Evolutionary conservation across 2,113 vertebrate species (phyloP), one percentile per base, ranked within the genome.

Genomic region (Salminus brasiliensis): DNA sequence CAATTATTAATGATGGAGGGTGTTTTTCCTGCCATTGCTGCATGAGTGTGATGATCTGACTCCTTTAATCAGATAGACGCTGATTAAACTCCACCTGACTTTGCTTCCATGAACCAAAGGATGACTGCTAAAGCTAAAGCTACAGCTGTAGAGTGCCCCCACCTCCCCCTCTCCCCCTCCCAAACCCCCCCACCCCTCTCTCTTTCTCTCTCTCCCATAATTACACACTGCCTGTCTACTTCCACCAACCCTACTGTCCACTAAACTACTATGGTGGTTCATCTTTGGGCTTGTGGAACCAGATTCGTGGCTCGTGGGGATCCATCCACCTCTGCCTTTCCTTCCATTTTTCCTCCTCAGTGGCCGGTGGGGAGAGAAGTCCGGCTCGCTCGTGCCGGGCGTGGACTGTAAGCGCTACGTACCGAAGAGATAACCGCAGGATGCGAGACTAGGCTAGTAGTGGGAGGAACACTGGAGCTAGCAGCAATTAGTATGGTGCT

Each of bases 31-130:
- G 90, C 89, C 91, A 91, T 93, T 91, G 88, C 85, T 94, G 93
- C 93, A 94, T 94, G 93, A 89, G 91, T 91, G 92, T 94, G 90
- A 92, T 92, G 90, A 92, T 83, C 85, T 88, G 83, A 89, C 88
- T 90, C 88, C 85, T 94, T 94, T 94, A 92, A 94, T 93, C 92
- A 94, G 91, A 88, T 87, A 90, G 85, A 82, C 74, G 81, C 93
- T 94, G 92, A 93, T 93, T 93, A 93, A 93, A 93, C 90, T 89
- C 85, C 80, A 92, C 85, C 79, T 82, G 79, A 89, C 88, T 87
- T 84, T 93, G 92, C 88, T 92, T 93, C 91, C 91, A 92, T 87
- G 70, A 91, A 88, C 90, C 89, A 83, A 92, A 93, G 87, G 90
- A 91, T 91, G 92, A 92, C 81, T 16, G 66, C 67, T 30, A 39